Base-by-base conservation (phyloP, 2,888 invertebrate genomes). In the Microchrysa polita region DNA sequence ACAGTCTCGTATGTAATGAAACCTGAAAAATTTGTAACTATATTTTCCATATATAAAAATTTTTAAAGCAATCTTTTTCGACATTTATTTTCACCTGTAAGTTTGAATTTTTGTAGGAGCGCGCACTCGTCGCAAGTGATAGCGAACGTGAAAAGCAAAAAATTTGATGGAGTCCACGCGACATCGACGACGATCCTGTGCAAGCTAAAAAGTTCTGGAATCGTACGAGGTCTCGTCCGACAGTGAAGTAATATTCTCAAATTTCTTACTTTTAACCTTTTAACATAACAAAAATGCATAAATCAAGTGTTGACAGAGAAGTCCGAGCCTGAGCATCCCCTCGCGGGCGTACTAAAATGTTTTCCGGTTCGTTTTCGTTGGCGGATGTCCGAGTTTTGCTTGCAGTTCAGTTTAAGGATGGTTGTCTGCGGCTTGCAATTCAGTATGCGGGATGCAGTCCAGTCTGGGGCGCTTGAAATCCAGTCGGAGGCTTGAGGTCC, bases 51-150 rank as follows among this genome's bases (percentile, higher is more conserved):
- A n/a, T n/a, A n/a, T 34, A 34, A 34, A n/a, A n/a, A 34, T 16
- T 67, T 57, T 20, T 42, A 16, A n/a, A n/a, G n/a, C n/a, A n/a
- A 69, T 16, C 22, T 34, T 69, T 69, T 34, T 69, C 57, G 69
- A 57, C 57, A 69, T 69, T 69, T 69, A 69, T 69, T 55, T 69
- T 55, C 69, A 69, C 69, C 69, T 69, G 69, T 42, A 69, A 69
- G 69, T 69, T 69, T 34, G 57, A 55, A 55, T 69, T 69, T 67
- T 55, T 69, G 40, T 67, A 55, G 69, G 55, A n/a, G 57, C 27
- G 27, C 4, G 2, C 27, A 7, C n/a, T 34, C 27, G 27, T 34
- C 27, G 27, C 27, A 34, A 34, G 27, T 5, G 4, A 34, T 5
- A 5, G 7, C 27, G 57, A n/a, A 52, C 69, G 69, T 57, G 69